Evolutionary conservation across 2,888 invertebrate species (phyloP).

Genomic region (Antheraea assamensis): DNA sequence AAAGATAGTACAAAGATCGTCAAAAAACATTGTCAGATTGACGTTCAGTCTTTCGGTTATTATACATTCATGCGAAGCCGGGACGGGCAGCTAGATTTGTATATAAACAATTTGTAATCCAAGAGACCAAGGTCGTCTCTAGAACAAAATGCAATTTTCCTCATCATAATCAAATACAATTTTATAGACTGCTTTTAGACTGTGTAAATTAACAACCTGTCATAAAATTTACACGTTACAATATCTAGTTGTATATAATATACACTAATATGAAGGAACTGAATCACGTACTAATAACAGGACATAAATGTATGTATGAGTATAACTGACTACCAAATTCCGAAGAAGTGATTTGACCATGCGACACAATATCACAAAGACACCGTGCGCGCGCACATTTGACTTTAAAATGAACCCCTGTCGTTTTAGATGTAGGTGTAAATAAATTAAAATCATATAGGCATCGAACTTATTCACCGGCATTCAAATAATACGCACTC

Average conservation of each 20-base stretch:
- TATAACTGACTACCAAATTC: constrained; percentile 16
- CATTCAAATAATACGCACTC: constrained; percentile 32
- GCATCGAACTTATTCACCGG: constrained; percentile 41
- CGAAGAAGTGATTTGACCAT: constrained; percentile 9
- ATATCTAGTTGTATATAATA: background rate
- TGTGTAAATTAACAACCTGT: no score
- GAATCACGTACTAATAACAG: constrained; percentile 2
- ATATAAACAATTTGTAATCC: background rate
- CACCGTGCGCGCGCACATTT: constrained; percentile 35
- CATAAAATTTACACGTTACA: background rate
- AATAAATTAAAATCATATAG: constrained; percentile 43
- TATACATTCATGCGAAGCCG: no score
- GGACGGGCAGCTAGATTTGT: no score
- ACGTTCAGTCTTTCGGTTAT: no score
- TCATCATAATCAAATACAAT: background rate
- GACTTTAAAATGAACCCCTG: constrained; percentile 34
- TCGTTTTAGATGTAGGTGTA: constrained; percentile 33
- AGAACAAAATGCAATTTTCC: background rate
- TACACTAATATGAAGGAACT: background rate
- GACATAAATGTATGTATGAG: background rate
- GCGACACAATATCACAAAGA: constrained; percentile 13
- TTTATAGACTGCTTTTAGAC: background rate
- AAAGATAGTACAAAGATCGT: no score
- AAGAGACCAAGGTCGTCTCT: background rate
- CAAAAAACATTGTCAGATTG: no score